Evolutionary conservation across 1,140 invertebrate genomes (phyloP), one percentile per base, ranked within the genome.

Genomic region (Pseudoatta argentina): DNA sequence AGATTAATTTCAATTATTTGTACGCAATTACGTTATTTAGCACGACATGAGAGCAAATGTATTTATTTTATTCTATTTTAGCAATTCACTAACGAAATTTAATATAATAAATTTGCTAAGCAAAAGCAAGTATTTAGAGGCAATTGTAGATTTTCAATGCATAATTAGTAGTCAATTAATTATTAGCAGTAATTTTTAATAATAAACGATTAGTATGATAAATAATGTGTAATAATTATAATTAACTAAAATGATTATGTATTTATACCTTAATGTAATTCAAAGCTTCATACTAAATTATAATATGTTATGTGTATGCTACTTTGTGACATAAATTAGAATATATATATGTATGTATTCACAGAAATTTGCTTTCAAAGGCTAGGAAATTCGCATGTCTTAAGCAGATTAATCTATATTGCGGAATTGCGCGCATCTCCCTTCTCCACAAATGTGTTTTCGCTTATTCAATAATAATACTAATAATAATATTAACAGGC

Each of bases 401-500:
- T 83, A 51, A 83, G 24, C 27, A 51, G 79, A 83, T 83, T 83
- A 48, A 63, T 14, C 39, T 51, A n/a, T 55, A 75, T 51, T 48
- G 24, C 79, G 24, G 55, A 72, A 82, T 59, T 34, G 34, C 18
- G 14, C 24, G 18, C 44, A 10, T 4, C 10, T 27, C 12, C 14
- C 21, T n/a, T 2, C n/a, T 57, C 24, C 55, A 14, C 12, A 44
- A 69, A 83, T 63, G 39, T 63, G 59, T 51, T 59, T 75, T 61
- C 79, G 39, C 24, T 63, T 75, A 61, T 83, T 75, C 69, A 75
- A 73, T 83, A 83, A 55, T 61, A 83, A 75, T 75, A 83, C 51
- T 83, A 73, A 83, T 83, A 83, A 83, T 63, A 73, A 83, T 75
- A 83, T 75, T 61, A 83, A 83, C 69, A 48, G 18, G 55, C 39